Evolutionary conservation across 35 echinoderm and acorn worm species (phyloP).

Genomic region (Lytechinus variegatus): DNA sequence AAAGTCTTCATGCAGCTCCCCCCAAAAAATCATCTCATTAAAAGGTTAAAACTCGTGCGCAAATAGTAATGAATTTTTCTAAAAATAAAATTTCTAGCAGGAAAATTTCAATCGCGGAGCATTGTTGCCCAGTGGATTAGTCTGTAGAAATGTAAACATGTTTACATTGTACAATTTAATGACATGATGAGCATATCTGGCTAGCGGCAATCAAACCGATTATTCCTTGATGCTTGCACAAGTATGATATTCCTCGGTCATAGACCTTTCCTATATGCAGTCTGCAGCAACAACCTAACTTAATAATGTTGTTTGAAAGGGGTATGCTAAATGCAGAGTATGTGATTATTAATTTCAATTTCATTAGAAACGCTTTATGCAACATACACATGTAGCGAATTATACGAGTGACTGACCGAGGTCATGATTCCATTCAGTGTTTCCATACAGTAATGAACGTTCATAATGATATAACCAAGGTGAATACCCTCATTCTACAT

Average conservation of each 20-base stretch:
- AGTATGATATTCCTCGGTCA: neutral
- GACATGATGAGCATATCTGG: neutral
- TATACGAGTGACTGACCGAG: neutral
- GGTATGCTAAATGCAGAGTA: neutral
- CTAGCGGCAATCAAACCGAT: neutral
- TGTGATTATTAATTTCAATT: neutral
- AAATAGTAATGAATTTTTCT: too few species aligned
- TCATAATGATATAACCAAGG: too few species aligned
- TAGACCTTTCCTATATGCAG: neutral
- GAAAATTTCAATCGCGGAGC: too few species aligned
- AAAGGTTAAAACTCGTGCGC: neutral
- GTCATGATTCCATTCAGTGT: neutral
- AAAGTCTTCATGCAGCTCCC: too few species aligned
- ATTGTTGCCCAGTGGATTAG: neutral
- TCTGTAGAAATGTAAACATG: too few species aligned
- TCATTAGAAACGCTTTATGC: neutral
- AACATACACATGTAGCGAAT: neutral
- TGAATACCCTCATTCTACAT: too few species aligned
- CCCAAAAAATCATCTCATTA: neutral
- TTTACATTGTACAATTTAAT: neutral
- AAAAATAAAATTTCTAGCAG: too few species aligned
- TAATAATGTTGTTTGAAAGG: neutral
- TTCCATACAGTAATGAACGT: too few species aligned
- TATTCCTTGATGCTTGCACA: neutral
- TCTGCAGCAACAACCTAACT: neutral